A percentile compares a stretch with the other conserved stretches of the same genome.
Evolutionary conservation across 2,888 invertebrate genomes (phyloP).

Genomic region (Exocentrus adspersus): DNA sequence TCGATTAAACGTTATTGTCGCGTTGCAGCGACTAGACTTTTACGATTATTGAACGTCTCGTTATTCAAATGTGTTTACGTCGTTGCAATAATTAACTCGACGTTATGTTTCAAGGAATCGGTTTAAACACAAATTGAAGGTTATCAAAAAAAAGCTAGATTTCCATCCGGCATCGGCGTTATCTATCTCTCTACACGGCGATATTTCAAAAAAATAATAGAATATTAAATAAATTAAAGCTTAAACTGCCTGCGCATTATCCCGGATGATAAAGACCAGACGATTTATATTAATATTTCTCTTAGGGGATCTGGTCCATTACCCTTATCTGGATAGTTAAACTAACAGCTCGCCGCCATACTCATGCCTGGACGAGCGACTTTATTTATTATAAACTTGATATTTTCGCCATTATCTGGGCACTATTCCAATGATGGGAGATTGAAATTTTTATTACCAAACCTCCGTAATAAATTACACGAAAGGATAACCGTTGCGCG

Average conservation of each 20-base stretch:
- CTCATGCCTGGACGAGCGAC: neutral
- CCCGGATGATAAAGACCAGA: conserved; percentile 6
- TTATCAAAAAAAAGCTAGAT: no score
- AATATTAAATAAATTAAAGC: conserved; percentile 13
- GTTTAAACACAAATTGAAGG: no score
- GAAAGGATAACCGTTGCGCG: neutral
- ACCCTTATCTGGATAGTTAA: conserved; percentile 12
- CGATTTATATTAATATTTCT: conserved; percentile 17
- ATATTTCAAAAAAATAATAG: conserved; percentile 16
- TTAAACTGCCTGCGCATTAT: conserved; percentile 5
- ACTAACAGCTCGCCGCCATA: neutral
- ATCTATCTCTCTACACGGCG: no score
- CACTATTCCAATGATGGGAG: neutral
- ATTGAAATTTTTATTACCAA: neutral
- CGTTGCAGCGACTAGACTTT: conserved; percentile 30
- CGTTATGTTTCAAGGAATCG: conserved; percentile 31
- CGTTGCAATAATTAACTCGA: conserved; percentile 31
- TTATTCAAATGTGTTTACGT: conserved; percentile 37
- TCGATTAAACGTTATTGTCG: conserved; percentile 14
- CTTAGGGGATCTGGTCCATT: conserved; percentile 11
- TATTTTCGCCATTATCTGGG: neutral
- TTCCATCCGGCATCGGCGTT: no score
- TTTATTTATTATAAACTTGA: neutral
- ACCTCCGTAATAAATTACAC: neutral
- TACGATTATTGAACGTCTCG: conserved; percentile 38